These are phyloP conservation scores for Falco naumanni DNA, from an alignment of 2,797 vertebrate genomes.

Conservation along the genomic window DNA sequence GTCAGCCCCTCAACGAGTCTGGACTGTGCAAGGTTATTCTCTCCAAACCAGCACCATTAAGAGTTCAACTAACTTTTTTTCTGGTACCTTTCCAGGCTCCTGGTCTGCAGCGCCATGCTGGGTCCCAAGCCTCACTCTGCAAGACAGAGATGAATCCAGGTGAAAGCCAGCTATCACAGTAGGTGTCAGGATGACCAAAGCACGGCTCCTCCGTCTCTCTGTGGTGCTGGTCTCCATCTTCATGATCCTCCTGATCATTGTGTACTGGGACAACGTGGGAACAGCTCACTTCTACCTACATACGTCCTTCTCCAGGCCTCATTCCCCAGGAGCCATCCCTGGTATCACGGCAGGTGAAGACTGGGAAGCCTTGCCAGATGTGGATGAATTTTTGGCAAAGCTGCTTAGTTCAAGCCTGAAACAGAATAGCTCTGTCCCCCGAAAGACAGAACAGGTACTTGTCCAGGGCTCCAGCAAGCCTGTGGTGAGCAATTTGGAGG, in stretches of 20 bases:
- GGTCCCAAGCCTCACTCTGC: not conserved
- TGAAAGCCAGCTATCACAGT: not conserved
- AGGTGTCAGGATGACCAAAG: constrained; percentile 87
- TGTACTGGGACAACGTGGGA: constrained; percentile 96
- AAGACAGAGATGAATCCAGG: constrained; percentile 55
- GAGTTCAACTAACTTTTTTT: not conserved
- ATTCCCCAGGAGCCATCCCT: constrained; percentile 66
- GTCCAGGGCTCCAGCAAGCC: constrained; percentile 83
- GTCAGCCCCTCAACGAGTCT: fast-evolving
- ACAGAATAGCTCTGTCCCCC: not conserved
- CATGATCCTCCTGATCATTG: constrained; percentile 95
- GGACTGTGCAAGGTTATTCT: not conserved
- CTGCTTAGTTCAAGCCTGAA: constrained; percentile 72
- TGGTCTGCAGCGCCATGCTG: constrained; percentile 39
- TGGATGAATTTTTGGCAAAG: constrained; percentile 88
- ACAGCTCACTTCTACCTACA: constrained; percentile 89
- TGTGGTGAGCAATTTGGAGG: constrained; percentile 73
- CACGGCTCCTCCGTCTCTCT: constrained; percentile 89
- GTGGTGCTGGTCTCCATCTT: constrained; percentile 89
- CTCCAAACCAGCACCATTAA: not conserved
- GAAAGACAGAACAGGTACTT: constrained; percentile 39
- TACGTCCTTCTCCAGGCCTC: constrained; percentile 85
- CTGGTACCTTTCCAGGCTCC: constrained; percentile 57
- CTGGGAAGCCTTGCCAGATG: constrained; percentile 80
- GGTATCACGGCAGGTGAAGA: constrained; percentile 48